These are phyloP conservation scores for Vanessa atalanta DNA, from an alignment of 1,140 invertebrate species.

Conservation along the genomic window DNA sequence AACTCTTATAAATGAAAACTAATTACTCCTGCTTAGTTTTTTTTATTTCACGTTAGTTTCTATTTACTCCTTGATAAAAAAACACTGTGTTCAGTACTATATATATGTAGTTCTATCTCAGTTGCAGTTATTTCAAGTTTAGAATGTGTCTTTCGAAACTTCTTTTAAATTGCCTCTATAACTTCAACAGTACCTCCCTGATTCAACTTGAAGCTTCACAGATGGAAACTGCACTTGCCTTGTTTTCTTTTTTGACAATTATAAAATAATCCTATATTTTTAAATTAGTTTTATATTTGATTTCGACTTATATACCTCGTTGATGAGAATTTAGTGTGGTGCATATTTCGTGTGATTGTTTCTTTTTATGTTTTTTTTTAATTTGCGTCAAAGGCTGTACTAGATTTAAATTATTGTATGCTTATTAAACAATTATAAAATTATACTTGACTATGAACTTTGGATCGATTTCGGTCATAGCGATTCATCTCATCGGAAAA, in stretches of 20 bases:
- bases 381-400: too few relatives aligned
- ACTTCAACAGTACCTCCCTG: constrained; percentile 9
- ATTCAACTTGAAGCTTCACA: constrained; percentile 13
- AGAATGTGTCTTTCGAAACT: constrained; percentile 24
- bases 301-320: background rate
- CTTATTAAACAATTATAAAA: too few relatives aligned
- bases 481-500: too few relatives aligned
- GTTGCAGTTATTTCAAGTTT: constrained; percentile 10
- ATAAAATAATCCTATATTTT: background rate
- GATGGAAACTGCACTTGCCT: background rate
- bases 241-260: background rate
- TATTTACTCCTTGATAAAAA: background rate
- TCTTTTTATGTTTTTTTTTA: too few relatives aligned
- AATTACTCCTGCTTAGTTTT: background rate
- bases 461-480: too few relatives aligned
- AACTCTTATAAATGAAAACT: too few relatives aligned
- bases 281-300: background rate
- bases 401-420: too few relatives aligned
- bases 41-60: background rate
- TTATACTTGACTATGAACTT: too few relatives aligned
- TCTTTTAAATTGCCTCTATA: constrained; percentile 23
- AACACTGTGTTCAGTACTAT: background rate
- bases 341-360: too few relatives aligned
- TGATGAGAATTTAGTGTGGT: background rate
- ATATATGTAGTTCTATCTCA: background rate